Conservation (phyloP, 1,140 invertebrate species). For the Bombus ignitus region DNA sequence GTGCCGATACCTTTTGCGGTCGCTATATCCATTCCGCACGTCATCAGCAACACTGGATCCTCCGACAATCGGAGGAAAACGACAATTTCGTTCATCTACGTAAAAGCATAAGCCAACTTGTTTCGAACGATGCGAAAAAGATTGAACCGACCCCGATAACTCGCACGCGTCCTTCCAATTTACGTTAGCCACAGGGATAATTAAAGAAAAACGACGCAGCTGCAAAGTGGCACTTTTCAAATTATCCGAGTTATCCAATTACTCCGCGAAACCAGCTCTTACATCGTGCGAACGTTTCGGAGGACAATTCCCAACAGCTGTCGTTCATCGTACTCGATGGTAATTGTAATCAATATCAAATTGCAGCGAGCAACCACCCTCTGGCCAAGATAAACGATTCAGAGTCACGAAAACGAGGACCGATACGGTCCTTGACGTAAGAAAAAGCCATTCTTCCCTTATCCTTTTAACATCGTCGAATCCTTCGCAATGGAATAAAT, state of each 20-base stretch:
- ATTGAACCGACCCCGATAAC: background rate
- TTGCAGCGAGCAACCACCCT: background rate
- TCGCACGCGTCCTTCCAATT: background rate
- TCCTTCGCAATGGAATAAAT: slow-evolving; percentile 7
- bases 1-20: no score
- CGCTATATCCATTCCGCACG: background rate
- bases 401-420: slow-evolving; percentile 4
- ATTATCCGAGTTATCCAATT: slow-evolving; percentile 6
- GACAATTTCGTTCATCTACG: background rate
- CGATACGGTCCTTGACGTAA: background rate
- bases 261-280: background rate
- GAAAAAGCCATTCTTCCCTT: background rate
- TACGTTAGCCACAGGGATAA: background rate
- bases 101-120: background rate
- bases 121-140: background rate
- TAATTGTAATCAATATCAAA: slow-evolving; percentile 10
- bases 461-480: background rate
- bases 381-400: background rate
- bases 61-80: background rate
- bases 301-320: background rate
- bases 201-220: background rate
- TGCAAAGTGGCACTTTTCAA: background rate
- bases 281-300: background rate
- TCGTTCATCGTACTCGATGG: background rate
- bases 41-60: rapidly evolving